Conservation (phyloP, 2,113 vertebrate species). For the Carassius gibelio region DNA sequence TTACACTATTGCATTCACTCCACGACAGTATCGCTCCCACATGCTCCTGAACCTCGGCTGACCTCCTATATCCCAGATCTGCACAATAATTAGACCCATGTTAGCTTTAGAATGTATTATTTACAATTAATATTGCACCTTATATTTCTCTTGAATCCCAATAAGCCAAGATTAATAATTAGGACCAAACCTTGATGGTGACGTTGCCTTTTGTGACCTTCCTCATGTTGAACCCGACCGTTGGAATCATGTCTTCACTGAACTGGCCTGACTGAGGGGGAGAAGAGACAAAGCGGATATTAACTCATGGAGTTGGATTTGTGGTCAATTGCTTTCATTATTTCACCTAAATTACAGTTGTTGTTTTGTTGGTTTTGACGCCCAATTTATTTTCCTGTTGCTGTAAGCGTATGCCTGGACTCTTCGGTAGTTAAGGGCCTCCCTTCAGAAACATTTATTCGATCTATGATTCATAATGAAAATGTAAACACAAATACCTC, state of each 20-base stretch:
- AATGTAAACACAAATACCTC: not conserved
- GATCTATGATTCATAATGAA: conserved; percentile 7
- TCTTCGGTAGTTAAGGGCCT: not conserved
- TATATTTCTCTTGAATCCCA: not conserved
- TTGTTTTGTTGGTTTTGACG: not conserved
- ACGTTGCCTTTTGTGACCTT: conserved; percentile 83
- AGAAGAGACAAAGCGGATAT: not conserved
- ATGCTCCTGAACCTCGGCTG: conserved; percentile 98
- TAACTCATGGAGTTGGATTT: not conserved
- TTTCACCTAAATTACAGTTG: not conserved
- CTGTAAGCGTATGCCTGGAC: not conserved
- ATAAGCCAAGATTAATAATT: not conserved
- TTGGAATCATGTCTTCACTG: conserved; percentile 90
- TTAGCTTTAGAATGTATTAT: not conserved
- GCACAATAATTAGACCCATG: conserved; percentile 3
- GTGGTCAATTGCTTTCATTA: not conserved
- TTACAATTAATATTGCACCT: not conserved
- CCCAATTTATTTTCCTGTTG: not conserved
- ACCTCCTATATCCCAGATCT: conserved; percentile 99
- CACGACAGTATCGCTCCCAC: conserved; percentile 98
- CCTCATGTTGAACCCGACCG: conserved; percentile 89
- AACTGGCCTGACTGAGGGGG: conserved; percentile 81
- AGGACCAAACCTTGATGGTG: conserved; percentile 76
- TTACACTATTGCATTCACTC: conserved; percentile 99
- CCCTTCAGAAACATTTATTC: not conserved